Percentiles rank a stretch among this genome's conserved stretches.
Conservation (phyloP, 2,888 invertebrate species). For the Ochropleura plecta region DNA sequence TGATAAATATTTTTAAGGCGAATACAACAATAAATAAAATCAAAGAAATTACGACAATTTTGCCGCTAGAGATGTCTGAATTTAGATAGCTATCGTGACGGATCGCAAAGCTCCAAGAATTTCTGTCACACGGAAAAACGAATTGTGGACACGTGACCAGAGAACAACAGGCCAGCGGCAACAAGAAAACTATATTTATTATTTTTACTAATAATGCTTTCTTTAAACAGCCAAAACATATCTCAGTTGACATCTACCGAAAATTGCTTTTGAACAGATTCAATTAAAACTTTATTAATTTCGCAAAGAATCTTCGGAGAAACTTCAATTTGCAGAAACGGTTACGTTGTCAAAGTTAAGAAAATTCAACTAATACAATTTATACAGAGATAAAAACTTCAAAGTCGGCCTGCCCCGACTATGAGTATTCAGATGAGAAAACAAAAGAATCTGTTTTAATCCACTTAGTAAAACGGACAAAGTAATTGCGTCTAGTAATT, state of each 20-base stretch:
- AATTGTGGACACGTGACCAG: slow-evolving; percentile 72
- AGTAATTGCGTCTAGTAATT: slow-evolving; percentile 46
- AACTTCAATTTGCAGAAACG: slow-evolving; percentile 83
- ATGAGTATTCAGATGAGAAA: slow-evolving; percentile 52
- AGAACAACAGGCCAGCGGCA: slow-evolving; percentile 36
- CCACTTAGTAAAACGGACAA: slow-evolving; percentile 57
- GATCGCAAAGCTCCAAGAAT: slow-evolving; percentile 74
- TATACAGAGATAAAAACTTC: slow-evolving; percentile 82
- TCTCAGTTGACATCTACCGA: slow-evolving; percentile 77
- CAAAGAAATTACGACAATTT: slow-evolving; percentile 68
- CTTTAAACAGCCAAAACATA: slow-evolving; percentile 60
- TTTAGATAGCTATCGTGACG: slow-evolving; percentile 76
- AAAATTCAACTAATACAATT: slow-evolving; percentile 87
- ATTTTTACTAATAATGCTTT: slow-evolving; percentile 55
- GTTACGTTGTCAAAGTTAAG: slow-evolving; percentile 81
- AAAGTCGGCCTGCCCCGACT: slow-evolving; percentile 63
- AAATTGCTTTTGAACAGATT: slow-evolving; percentile 85
- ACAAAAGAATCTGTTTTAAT: slow-evolving; percentile 61
- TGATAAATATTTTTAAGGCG: slow-evolving; percentile 34
- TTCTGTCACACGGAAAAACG: slow-evolving; percentile 76
- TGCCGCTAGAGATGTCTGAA: slow-evolving; percentile 73
- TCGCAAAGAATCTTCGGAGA: slow-evolving; percentile 83
- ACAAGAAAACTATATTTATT: slow-evolving; percentile 12
- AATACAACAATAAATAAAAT: slow-evolving; percentile 58
- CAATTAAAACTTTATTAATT: slow-evolving; percentile 90